phyloP scores from a whole-genome alignment of 2,888 invertebrate genomes.

The Catocala nupta region DNA sequence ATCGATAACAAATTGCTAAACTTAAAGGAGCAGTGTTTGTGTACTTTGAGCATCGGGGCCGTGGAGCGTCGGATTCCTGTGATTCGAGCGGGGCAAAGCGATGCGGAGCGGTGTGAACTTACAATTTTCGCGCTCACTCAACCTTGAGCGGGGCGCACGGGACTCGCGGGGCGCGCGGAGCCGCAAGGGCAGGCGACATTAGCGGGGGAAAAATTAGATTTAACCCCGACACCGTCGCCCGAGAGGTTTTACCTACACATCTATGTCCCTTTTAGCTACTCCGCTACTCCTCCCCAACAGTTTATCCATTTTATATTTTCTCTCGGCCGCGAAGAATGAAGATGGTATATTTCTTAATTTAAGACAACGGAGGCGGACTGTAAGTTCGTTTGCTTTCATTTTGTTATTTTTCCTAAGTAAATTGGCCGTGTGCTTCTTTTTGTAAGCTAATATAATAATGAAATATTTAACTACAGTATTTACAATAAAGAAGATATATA shows the following conservation, averaged over 20 bases:
- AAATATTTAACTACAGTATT: conserved; percentile 17
- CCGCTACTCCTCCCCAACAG: conserved; percentile 65
- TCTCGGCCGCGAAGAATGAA: conserved; percentile 59
- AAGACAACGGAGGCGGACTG: conserved; percentile 52
- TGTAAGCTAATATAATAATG: conserved; percentile 14
- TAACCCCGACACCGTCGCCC: conserved; percentile 74
- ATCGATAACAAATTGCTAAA: conserved; percentile 41
- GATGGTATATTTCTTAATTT: conserved; percentile 71
- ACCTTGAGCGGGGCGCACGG: conserved; percentile 59
- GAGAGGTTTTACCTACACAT: conserved; percentile 67
- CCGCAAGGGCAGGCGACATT: conserved; percentile 69
- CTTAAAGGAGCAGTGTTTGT: conserved; percentile 45
- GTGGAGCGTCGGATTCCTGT: conserved; percentile 54
- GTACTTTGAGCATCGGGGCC: conserved; percentile 28
- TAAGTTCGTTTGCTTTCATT: conserved; percentile 38
- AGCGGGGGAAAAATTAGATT: conserved; percentile 83
- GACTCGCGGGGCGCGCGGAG: background rate
- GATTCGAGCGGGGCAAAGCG: conserved; percentile 21
- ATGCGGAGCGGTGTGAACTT: conserved; percentile 57
- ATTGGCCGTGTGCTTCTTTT: conserved; percentile 13
- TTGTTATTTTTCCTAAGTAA: conserved; percentile 32
- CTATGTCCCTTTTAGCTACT: conserved; percentile 69
- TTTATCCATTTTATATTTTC: conserved; percentile 76
- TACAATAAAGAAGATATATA: too few relatives aligned
- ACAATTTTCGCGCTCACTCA: conserved; percentile 79